Base-by-base conservation (phyloP, 2,888 invertebrate species). In the Hermodice carunculata region DNA sequence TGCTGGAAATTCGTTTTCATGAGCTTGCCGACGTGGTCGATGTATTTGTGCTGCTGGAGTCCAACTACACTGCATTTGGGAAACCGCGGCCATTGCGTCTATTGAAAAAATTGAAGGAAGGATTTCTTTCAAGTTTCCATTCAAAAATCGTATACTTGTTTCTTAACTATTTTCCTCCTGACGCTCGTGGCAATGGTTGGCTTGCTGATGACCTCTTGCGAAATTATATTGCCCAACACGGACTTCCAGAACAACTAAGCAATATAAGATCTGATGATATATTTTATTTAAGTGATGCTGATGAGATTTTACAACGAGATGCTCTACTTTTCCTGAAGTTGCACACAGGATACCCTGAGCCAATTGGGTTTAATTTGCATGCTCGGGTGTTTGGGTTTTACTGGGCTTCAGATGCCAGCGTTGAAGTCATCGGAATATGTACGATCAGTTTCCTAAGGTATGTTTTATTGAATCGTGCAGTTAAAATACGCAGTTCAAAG, bases 1-100 rank as follows among this genome's bases (percentile, higher is more conserved):
- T 51, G 26, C 40, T 59, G 42, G 44, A 57, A n/a, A 88, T 91
- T 56, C 88, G 90, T 78, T 84, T 92, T 60, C 88, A 89, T 74
- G 90, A 91, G 77, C 84, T 91, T 22, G 84, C 87, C 58, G 85
- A 87, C 51, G 88, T 89, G 59, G 89, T 92, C 5, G 91, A 92
- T 81, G 87, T 90, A 65, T 91, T 91, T 83, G 86, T 92, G 64
- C 84, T 92, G 17, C 70, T 75, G 2, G 82, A 84, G 64, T 79
- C 81, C 3, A 80, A 81, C 64, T 76, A 70, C 57, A 79, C 81
- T 1, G 78, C 78, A 37, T 74, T 72, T 49, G 82, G 82, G 5
- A 83, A 82, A 62, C 70, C 70, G 0, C 59, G 79, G 54, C 76
- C 85, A 74, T 87, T 90, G 63, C 37, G 37, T 14, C 37, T 37